phyloP scores from a whole-genome alignment of 2,797 vertebrate genomes.

The Delichon dasypus region DNA sequence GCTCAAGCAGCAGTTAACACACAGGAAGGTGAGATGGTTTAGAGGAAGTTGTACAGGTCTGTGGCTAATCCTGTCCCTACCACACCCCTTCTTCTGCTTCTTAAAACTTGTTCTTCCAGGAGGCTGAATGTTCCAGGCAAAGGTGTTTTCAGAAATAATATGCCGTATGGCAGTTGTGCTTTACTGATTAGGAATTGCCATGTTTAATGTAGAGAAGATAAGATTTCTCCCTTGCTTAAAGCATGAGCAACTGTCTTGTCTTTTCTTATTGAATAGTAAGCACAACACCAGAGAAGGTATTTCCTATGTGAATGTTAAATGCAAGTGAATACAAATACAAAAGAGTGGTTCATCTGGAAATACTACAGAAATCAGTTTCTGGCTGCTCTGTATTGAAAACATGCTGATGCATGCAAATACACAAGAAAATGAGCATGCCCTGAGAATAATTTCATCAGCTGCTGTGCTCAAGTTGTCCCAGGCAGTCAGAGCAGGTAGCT shows the following conservation, averaged over 20 bases:
- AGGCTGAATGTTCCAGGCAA: not conserved
- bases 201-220: not conserved
- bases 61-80: not conserved
- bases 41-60: not conserved
- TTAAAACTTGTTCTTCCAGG: not conserved
- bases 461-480: not conserved
- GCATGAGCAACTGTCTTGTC: not conserved
- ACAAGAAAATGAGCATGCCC: not conserved
- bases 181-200: not conserved
- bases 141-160: not conserved
- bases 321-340: not conserved
- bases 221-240: not conserved
- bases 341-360: not conserved
- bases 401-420: not conserved
- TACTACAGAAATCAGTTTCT: not conserved
- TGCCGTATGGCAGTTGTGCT: accelerated
- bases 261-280: not conserved
- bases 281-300: not conserved
- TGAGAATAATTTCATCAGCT: not conserved
- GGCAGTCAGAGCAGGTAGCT: not conserved
- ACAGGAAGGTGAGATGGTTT: not conserved
- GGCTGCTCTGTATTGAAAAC: not conserved
- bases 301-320: not conserved
- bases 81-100: not conserved
- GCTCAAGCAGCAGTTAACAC: not conserved